Percentiles rank a stretch among this genome's conserved stretches.
Evolutionary conservation across 1,140 invertebrate species (phyloP).

Genomic region (Rhopalosiphum padi): DNA sequence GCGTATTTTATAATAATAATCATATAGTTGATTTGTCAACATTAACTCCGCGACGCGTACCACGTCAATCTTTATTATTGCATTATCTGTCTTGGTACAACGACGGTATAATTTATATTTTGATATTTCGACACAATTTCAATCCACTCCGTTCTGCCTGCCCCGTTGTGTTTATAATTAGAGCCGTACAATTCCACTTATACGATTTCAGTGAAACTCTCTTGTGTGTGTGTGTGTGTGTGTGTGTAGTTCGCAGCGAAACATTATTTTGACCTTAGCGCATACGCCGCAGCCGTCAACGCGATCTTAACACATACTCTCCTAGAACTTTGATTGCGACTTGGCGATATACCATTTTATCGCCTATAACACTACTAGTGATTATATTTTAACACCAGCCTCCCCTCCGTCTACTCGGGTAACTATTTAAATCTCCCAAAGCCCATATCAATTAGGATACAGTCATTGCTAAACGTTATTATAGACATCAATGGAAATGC

Average conservation of each 20-base stretch:
- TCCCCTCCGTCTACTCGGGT: neutral
- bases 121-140: neutral
- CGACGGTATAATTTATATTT: neutral
- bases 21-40: neutral
- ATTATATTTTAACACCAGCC: neutral
- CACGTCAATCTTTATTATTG: neutral
- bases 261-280: neutral
- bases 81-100: neutral
- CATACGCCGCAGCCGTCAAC: neutral
- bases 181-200: neutral
- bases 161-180: neutral
- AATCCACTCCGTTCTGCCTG: neutral
- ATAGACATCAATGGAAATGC: neutral
- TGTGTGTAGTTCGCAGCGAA: neutral
- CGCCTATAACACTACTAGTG: neutral
- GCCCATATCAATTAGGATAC: conserved; percentile 11
- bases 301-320: neutral
- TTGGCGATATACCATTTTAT: neutral
- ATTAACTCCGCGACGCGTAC: neutral
- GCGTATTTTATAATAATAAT: neutral
- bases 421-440: neutral
- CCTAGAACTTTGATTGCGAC: neutral
- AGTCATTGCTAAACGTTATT: neutral
- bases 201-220: neutral
- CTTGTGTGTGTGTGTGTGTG: neutral